Evolutionary conservation across 2,797 vertebrate species (phyloP), one percentile per base, ranked within the genome.

Genomic region (Crenichthys baileyi): DNA sequence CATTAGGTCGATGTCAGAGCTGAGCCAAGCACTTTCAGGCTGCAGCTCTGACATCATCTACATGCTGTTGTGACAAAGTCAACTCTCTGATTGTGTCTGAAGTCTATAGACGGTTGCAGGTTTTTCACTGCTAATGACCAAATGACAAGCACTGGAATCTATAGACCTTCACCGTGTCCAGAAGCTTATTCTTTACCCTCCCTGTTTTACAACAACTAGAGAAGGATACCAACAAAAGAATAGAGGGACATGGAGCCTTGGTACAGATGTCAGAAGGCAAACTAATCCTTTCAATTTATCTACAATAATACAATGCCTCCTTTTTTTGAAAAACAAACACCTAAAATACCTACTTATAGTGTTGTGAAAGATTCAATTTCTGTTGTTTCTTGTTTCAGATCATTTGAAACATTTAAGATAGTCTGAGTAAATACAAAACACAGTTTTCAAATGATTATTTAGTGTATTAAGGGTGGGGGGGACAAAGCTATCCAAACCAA

Each of bases 21-120:
- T 0, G 1, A n/a, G 44, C 50, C 74, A 12, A n/a, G 36, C 51
- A 1, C 76, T 80, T 65, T 1, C 24, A 63, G 60, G 67, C 56
- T 15, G 24, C 72, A 22, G 80, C 84, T 77, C 68, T 89, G 85
- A 89, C 90, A 88, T 90, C 88, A 79, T 87, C 81, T 73, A 85
- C 87, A 79, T 82, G 75, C 84, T 73, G 75, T 71, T 82, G 72
- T 83, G 79, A 79, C n/a, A 78, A 82, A 84, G 56, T 73, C 76
- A 67, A 73, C 31, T 39, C 74, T 77, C 18, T 18, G 60, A 83
- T 83, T 11, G 63, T 75, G 70, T 75, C 68, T 63, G 77, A 88
- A 83, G 89, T 93, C 91, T 90, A 87, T 83, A 92, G 89, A 92
- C 86, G 18, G 83, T 80, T 46, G 36, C 15, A 78, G 72, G 70